Base-by-base conservation (phyloP, 2,113 vertebrate genomes). In the Clarias batrachus region DNA sequence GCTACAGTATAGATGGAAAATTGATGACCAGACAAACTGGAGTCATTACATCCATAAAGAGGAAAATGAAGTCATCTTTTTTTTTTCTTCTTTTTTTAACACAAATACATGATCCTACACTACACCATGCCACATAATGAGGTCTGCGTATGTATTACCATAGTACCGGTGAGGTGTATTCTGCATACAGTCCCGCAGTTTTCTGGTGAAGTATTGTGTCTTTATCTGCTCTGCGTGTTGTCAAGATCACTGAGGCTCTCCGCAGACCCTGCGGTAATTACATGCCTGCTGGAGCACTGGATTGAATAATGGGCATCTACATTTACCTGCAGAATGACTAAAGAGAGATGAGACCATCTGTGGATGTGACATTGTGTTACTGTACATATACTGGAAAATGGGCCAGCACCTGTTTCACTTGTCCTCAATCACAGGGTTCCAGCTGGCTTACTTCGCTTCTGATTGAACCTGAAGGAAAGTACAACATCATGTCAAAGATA, bases 251-350 rank as follows among this genome's bases (percentile, higher is more conserved):
- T 85, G 65, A 41, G 77, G 87, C 83, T 87, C 85, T 90, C 87
- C 52, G 84, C 85, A 88, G 68, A 92, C 92, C 91, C 91, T 89
- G 85, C 91, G 90, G 92, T 92, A 89, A 93, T 93, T 94, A 93
- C 92, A 87, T 93, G 91, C 84, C 89, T 91, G 91, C 93, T 93
- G 87, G 87, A 88, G 89, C 85, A 78, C 89, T 80, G 86, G 91
- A 92, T 89, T 82, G 89, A 92, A 93, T 91, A 91, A 93, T 90
- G 89, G 89, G 84, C 90, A 90, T 77, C 74, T 90, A 89, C 21
- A n/a, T 91, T 92, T 92, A 91, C 91, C 91, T 91, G 85, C 79
- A 83, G 90, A 90, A 90, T 89, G 85, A 54, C 85, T 88, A 48
- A 90, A 90, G 81, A 11, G 54, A 87, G 84, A 90, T 87, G 66